Base-by-base conservation (phyloP, 2,888 invertebrate genomes). In the Trichopoda pennipes region DNA sequence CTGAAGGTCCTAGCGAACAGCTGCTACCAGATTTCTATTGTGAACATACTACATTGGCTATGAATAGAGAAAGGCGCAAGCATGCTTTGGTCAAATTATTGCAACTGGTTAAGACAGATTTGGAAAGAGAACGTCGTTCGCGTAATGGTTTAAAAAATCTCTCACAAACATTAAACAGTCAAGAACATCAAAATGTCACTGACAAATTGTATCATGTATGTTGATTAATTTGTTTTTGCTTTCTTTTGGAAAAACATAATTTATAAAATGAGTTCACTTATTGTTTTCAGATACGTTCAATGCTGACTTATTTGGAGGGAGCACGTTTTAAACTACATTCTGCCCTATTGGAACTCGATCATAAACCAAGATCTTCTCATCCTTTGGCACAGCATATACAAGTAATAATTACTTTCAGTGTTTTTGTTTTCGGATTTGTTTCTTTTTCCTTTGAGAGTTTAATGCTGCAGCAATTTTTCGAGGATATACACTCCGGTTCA, bases 21-120 rank as follows among this genome's bases (percentile, higher is more conserved):
- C 92, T 97, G 69, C 92, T 98, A 83, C 97, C 98, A 0, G 98
- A 98, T 91, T 98, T 97, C 92, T 98, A 98, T 91, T 97, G 98
- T 87, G 98, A 98, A 90, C 98, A 98, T 91, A 95, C 96, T 85
- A 96, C 96, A 2, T 93, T 98, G 86, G 96, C 96, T 35, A 98
- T 98, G 98, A 98, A 98, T 90, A 93, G 94, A 70, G 98, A 97
- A 88, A 92, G 98, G 81, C 93, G 98, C 87, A 96, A 96, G 92
- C 95, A 96, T 92, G 95, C 97, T 4, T 91, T 98, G 79, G 93
- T 97, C 73, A 96, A 97, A 90, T 94, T 98, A 68, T 91, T 98
- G 44, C 96, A 97, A 87, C 92, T 97, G 88, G 95, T 98, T 74
- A 94, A 96, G 85, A 95, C 96, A 86, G 98, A 98, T 89, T 93